A percentile compares a stretch with the other conserved stretches of the same genome.
These are phyloP conservation scores for Carassius carassius DNA, from an alignment of 2,113 vertebrate species.

Conservation along the genomic window DNA sequence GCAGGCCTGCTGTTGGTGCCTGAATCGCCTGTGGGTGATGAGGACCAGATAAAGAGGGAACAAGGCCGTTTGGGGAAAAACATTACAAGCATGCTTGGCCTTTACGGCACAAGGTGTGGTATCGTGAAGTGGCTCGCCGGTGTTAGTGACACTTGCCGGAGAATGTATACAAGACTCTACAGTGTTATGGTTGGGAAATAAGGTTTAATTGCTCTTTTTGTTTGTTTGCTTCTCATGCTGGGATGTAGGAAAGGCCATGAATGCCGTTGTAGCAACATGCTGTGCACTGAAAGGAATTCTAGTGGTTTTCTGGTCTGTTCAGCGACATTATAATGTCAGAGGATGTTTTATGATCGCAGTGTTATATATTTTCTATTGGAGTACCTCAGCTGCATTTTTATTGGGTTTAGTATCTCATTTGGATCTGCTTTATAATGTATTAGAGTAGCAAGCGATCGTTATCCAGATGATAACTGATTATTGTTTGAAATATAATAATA, in stretches of 20 bases:
- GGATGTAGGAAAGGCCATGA: conserved; percentile 22
- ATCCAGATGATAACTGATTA: not conserved
- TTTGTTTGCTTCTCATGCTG: conserved; percentile 24
- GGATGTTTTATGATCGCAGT: not conserved
- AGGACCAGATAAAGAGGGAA: conserved; percentile 34
- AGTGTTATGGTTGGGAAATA: conserved; percentile 39
- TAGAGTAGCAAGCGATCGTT: not conserved
- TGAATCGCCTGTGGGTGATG: conserved; percentile 34
- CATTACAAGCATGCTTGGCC: conserved; percentile 25
- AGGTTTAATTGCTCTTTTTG: conserved; percentile 29
- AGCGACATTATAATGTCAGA: conserved; percentile 10
- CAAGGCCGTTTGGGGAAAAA: not conserved
- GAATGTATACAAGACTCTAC: conserved; percentile 32
- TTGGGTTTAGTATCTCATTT: not conserved
- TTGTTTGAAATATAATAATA: not conserved
- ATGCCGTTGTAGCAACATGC: conserved; percentile 15
- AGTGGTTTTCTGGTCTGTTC: conserved; percentile 29
- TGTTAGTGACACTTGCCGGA: conserved; percentile 19
- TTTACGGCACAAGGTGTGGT: conserved; percentile 27
- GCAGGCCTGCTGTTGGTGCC: not conserved
- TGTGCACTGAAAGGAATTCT: conserved; percentile 23
- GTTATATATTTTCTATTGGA: not conserved
- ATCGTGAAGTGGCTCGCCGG: not conserved
- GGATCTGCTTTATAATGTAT: not conserved
- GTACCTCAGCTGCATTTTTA: not conserved